A percentile compares a stretch with the other conserved stretches of the same genome.
These are phyloP conservation scores for Sarcophaga peregrina DNA, from an alignment of 1,140 invertebrate species.

Conservation along the genomic window DNA sequence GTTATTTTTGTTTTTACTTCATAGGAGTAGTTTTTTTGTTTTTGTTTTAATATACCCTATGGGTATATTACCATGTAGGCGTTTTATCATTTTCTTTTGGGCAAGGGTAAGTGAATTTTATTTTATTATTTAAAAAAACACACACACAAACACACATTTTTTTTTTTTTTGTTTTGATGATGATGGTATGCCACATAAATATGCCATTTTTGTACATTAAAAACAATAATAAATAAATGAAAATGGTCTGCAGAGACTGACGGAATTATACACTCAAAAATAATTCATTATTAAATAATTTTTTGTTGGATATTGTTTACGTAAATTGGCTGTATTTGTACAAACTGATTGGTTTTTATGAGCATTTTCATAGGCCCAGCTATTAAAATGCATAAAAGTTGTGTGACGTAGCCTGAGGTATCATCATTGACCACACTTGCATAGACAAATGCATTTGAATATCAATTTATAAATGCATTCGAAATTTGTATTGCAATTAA, in stretches of 20 bases:
- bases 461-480: too few species aligned
- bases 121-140: not conserved
- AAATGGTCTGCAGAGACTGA: too few species aligned
- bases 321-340: too few species aligned
- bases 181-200: not conserved
- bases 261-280: not conserved
- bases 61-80: not conserved
- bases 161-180: too few species aligned
- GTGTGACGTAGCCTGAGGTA: not conserved
- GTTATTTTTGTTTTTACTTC: too few species aligned
- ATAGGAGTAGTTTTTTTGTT: too few species aligned
- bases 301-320: too few species aligned
- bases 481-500: too few species aligned
- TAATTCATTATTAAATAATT: too few species aligned
- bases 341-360: too few species aligned
- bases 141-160: too few species aligned
- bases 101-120: constrained; percentile 6
- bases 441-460: not conserved
- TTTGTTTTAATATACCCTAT: too few species aligned
- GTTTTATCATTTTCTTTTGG: not conserved
- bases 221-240: not conserved
- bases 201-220: not conserved
- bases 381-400: not conserved
- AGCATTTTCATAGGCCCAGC: not conserved
- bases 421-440: constrained; percentile 10